phyloP scores from a whole-genome alignment of 2,888 invertebrate species.

The Clanis bilineata region DNA sequence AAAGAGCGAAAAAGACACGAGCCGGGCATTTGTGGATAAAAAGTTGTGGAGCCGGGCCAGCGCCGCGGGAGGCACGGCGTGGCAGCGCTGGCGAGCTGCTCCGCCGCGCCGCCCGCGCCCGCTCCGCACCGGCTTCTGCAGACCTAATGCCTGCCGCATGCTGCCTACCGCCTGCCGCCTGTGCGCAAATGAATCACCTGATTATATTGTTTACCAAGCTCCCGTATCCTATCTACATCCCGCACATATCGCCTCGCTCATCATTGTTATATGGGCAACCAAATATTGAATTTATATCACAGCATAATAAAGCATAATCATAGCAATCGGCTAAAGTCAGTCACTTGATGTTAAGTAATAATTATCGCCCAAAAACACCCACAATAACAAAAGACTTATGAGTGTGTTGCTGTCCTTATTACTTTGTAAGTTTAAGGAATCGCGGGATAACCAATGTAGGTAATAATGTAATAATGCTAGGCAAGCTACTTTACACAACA shows the following conservation, averaged over 20 bases:
- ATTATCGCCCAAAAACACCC: too few species aligned
- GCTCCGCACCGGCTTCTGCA: conserved; percentile 35
- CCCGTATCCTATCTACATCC: conserved; percentile 34
- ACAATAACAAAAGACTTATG: too few species aligned
- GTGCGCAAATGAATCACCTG: conserved; percentile 51
- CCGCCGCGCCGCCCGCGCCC: conserved; percentile 4
- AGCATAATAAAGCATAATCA: too few species aligned
- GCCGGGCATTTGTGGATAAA: conserved; percentile 73
- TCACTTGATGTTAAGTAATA: too few species aligned
- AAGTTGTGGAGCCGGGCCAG: conserved; percentile 65
- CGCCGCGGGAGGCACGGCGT: conserved; percentile 69
- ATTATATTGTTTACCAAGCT: conserved; percentile 53
- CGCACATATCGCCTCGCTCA: conserved; percentile 21
- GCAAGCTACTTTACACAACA: too few species aligned
- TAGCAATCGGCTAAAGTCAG: too few species aligned
- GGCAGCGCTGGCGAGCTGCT: conserved; percentile 17
- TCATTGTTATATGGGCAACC: background rate
- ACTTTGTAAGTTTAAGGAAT: too few species aligned
- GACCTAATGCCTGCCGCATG: conserved; percentile 36
- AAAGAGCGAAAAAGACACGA: conserved; percentile 82
- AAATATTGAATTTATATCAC: too few species aligned
- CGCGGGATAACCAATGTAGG: too few species aligned
- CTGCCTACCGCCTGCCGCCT: too few species aligned
- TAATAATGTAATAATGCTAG: too few species aligned
- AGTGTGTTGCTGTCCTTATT: too few species aligned